phyloP scores from a whole-genome alignment of 2,797 vertebrate genomes.

The Chloroceryle amazona region DNA sequence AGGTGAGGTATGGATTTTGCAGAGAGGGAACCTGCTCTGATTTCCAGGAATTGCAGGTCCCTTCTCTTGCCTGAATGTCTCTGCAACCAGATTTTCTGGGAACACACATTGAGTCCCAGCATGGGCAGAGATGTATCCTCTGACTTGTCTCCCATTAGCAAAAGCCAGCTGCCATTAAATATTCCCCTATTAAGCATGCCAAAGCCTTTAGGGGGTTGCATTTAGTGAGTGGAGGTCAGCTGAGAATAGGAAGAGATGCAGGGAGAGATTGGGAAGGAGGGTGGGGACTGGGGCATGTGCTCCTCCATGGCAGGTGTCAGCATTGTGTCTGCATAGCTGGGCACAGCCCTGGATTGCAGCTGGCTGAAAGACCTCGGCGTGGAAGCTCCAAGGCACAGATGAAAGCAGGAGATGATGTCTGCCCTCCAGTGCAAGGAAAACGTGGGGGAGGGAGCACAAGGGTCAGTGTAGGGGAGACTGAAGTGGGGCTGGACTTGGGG shows the following conservation, averaged over 20 bases:
- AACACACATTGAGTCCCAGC: not conserved
- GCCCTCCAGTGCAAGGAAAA: not conserved
- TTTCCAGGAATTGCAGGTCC: not conserved
- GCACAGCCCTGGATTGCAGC: not conserved
- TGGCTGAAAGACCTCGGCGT: not conserved
- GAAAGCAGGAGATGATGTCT: not conserved
- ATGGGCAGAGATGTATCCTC: not conserved
- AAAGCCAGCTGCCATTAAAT: conserved; percentile 1
- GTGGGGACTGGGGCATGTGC: not conserved
- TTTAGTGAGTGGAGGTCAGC: not conserved
- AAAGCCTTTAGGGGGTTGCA: not conserved
- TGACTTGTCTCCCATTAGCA: not conserved
- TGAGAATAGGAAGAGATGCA: not conserved
- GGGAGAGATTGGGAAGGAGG: not conserved
- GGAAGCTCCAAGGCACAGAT: not conserved
- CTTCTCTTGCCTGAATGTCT: not conserved
- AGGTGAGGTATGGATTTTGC: not conserved
- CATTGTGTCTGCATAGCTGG: rapidly evolving
- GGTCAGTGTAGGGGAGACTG: not conserved
- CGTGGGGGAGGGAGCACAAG: rapidly evolving
- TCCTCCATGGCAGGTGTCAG: not conserved
- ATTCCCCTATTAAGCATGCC: not conserved
- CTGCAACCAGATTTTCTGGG: not conserved
- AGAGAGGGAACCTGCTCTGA: not conserved
- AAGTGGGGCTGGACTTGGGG: not conserved